A percentile compares a stretch with the other conserved stretches of the same genome.
Conservation (phyloP, 2,888 invertebrate species). For the Sminthurinus aureus region DNA sequence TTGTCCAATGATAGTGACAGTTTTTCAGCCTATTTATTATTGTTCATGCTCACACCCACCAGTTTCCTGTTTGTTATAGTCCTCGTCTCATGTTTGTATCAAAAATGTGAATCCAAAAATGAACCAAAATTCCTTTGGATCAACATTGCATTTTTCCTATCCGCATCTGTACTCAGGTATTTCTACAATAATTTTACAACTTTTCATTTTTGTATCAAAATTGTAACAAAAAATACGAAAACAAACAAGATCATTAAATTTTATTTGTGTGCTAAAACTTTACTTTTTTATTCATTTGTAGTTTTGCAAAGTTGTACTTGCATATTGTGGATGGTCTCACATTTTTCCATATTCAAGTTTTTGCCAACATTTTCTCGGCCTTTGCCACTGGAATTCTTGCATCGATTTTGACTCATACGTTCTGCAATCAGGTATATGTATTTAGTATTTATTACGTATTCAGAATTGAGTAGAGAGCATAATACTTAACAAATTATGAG, state of each 20-base stretch:
- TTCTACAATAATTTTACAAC: too few relatives aligned
- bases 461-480: too few relatives aligned
- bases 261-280: too few relatives aligned
- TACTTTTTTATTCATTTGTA: not conserved
- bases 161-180: slow-evolving; percentile 43
- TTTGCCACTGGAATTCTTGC: slow-evolving; percentile 34
- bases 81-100: slow-evolving; percentile 49
- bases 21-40: not conserved
- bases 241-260: too few relatives aligned
- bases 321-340: slow-evolving; percentile 36
- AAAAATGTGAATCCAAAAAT: slow-evolving; percentile 45
- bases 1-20: not conserved
- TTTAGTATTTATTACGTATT: not conserved
- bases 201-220: too few relatives aligned
- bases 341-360: slow-evolving; percentile 48
- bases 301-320: slow-evolving; percentile 3
- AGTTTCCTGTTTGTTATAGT: slow-evolving; percentile 42
- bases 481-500: too few relatives aligned
- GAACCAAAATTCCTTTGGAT: slow-evolving; percentile 49
- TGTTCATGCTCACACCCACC: slow-evolving; percentile 15
- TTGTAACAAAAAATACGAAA: too few relatives aligned
- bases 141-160: slow-evolving; percentile 48
- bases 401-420: slow-evolving; percentile 42
- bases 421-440: slow-evolving; percentile 47
- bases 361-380: slow-evolving; percentile 40